These are phyloP conservation scores for Leucopsar rothschildi DNA, from an alignment of 2,113 vertebrate genomes.

Conservation along the genomic window DNA sequence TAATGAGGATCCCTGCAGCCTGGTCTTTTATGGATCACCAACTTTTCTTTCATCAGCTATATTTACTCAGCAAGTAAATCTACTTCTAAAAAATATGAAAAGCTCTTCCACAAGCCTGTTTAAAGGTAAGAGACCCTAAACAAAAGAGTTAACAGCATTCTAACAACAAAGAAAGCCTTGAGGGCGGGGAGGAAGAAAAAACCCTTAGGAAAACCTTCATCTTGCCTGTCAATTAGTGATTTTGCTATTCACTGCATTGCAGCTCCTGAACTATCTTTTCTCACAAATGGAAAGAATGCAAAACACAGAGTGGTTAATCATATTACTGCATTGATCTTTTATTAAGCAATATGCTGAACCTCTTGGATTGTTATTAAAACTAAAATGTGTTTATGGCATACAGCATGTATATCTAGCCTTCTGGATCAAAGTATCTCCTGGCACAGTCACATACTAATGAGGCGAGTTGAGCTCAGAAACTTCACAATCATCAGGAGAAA, in stretches of 20 bases:
- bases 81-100: constrained; percentile 62
- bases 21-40: constrained; percentile 73
- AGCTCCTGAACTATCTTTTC: constrained; percentile 13
- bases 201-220: constrained; percentile 18
- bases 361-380: constrained; percentile 42
- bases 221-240: constrained; percentile 45
- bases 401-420: background rate
- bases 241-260: constrained; percentile 17
- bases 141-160: constrained; percentile 62
- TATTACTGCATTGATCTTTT: constrained; percentile 38
- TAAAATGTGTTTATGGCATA: constrained; percentile 15
- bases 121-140: constrained; percentile 63
- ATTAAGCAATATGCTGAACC: constrained; percentile 50
- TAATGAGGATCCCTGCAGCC: constrained; percentile 75
- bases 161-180: constrained; percentile 44
- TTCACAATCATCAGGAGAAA: constrained; percentile 6
- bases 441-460: background rate
- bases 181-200: background rate
- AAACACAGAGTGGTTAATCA: constrained; percentile 40
- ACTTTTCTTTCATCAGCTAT: constrained; percentile 70
- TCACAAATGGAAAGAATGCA: constrained; percentile 40
- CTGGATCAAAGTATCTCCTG: constrained; percentile 17
- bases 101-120: constrained; percentile 46
- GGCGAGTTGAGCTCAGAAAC: background rate
- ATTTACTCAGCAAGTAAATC: constrained; percentile 70